A percentile compares a stretch with the other conserved stretches of the same genome.
Conservation (phyloP, 2,888 invertebrate species). For the Incurvaria masculella region DNA sequence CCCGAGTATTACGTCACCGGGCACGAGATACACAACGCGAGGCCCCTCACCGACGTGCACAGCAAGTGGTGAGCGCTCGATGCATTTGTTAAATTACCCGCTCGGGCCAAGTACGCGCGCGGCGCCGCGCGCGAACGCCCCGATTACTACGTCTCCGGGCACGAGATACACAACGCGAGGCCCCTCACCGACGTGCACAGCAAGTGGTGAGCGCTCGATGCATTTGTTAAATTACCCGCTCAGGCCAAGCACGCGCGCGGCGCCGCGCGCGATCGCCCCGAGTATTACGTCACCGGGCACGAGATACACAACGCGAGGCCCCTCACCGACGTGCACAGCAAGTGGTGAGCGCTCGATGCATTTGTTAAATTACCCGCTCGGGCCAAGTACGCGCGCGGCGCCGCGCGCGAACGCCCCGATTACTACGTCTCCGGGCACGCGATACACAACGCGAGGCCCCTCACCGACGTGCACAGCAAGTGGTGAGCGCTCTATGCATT, state of each 20-base stretch:
- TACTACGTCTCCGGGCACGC: slow-evolving; percentile 69
- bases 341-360: slow-evolving; percentile 60
- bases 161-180: slow-evolving; percentile 72
- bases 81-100: too few relatives aligned
- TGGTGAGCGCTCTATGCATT: slow-evolving; percentile 54
- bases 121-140: slow-evolving; percentile 23
- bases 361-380: too few relatives aligned
- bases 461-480: slow-evolving; percentile 69
- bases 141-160: slow-evolving; percentile 64
- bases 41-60: slow-evolving; percentile 67
- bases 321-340: slow-evolving; percentile 67
- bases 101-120: too few relatives aligned
- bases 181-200: slow-evolving; percentile 70
- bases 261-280: slow-evolving; percentile 24
- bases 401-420: slow-evolving; percentile 26
- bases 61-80: slow-evolving; percentile 68
- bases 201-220: slow-evolving; percentile 64
- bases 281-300: slow-evolving; percentile 65
- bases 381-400: too few relatives aligned
- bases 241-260: too few relatives aligned
- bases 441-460: slow-evolving; percentile 75
- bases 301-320: slow-evolving; percentile 78
- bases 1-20: slow-evolving; percentile 63
- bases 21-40: slow-evolving; percentile 73
- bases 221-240: too few relatives aligned